Evolutionary conservation across 2,888 invertebrate genomes (phyloP).

Genomic region (Morpho helenor): DNA sequence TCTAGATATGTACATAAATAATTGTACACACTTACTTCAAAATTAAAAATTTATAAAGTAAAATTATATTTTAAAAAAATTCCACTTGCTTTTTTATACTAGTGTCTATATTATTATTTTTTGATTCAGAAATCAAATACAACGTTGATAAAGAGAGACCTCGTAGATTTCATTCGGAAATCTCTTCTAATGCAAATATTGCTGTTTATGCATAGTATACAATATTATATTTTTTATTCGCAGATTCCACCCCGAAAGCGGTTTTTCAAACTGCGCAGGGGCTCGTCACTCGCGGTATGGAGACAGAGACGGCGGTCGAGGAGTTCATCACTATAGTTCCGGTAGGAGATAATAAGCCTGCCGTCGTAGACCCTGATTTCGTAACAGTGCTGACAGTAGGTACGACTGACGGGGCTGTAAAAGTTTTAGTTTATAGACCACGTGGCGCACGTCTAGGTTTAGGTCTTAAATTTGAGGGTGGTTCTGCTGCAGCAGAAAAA

Average conservation of each 20-base stretch:
- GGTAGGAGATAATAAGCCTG: slow-evolving; percentile 71
- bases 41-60: no score
- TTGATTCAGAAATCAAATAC: slow-evolving; percentile 35
- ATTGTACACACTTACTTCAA: no score
- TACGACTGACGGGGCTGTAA: slow-evolving; percentile 79
- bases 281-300: slow-evolving; percentile 67
- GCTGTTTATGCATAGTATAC: slow-evolving; percentile 53
- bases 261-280: slow-evolving; percentile 43
- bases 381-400: slow-evolving; percentile 81
- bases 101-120: slow-evolving; percentile 1
- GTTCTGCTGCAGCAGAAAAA: slow-evolving; percentile 88
- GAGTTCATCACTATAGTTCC: slow-evolving; percentile 81
- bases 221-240: slow-evolving; percentile 60
- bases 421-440: slow-evolving; percentile 89
- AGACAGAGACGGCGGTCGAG: slow-evolving; percentile 65
- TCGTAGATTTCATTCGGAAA: slow-evolving; percentile 51
- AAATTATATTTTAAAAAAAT: no score
- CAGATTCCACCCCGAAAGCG: slow-evolving; percentile 59
- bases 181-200: slow-evolving; percentile 41
- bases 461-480: slow-evolving; percentile 95
- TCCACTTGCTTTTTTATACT: neutral
- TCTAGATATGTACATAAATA: neutral
- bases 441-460: slow-evolving; percentile 95
- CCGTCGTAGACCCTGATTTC: slow-evolving; percentile 60
- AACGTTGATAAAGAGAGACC: slow-evolving; percentile 70